Evolutionary conservation across 2,113 vertebrate species (phyloP).

Genomic region (Pholis gunnellus): DNA sequence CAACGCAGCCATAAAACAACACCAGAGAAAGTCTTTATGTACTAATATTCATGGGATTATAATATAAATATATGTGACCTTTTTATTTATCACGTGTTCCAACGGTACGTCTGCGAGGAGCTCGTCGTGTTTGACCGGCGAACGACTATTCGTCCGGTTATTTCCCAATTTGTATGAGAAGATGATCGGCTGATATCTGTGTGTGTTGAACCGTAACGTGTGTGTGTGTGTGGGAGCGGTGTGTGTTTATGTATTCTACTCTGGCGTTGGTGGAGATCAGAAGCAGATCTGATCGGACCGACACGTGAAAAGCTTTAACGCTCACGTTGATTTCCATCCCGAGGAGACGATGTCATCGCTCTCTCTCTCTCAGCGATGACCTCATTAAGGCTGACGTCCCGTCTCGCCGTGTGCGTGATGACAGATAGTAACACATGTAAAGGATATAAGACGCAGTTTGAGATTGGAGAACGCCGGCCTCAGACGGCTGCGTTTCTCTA

Average conservation of each 20-base stretch:
- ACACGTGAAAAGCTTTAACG: background rate
- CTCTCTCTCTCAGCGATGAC: conserved; percentile 4
- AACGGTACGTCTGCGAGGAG: background rate
- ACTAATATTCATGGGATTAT: too few relatives aligned
- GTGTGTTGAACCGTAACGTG: too few relatives aligned
- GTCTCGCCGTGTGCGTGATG: background rate
- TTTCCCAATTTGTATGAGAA: background rate
- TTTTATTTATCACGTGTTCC: background rate
- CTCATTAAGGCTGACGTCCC: conserved; percentile 33
- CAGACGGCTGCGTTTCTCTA: background rate
- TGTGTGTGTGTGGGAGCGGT: too few relatives aligned
- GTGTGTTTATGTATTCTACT: too few relatives aligned
- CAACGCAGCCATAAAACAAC: too few relatives aligned
- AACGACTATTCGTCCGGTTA: background rate
- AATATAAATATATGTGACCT: background rate
- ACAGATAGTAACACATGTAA: background rate
- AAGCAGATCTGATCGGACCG: too few relatives aligned
- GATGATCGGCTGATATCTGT: background rate
- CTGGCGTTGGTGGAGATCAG: too few relatives aligned
- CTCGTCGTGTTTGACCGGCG: background rate
- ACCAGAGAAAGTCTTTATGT: too few relatives aligned
- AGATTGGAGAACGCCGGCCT: background rate
- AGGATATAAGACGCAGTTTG: conserved; percentile 12
- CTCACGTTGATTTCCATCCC: background rate
- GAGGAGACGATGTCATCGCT: background rate